phyloP scores from a whole-genome alignment of 2,113 vertebrate genomes.

The Microcebus ravelobensis region DNA sequence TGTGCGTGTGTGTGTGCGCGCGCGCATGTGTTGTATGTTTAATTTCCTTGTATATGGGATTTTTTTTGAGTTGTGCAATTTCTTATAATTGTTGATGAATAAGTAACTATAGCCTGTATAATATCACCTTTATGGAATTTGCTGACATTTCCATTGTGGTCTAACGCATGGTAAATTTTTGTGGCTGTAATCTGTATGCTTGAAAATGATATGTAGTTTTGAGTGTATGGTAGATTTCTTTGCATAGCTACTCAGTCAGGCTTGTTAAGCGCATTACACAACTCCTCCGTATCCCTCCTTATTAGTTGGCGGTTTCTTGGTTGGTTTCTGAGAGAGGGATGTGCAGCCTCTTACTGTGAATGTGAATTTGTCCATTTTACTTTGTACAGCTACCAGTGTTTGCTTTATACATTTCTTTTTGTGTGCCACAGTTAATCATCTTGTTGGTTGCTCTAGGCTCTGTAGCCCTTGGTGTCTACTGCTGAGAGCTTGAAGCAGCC shows the following conservation, averaged over 20 bases:
- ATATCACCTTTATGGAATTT: constrained; percentile 70
- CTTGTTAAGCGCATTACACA: not conserved
- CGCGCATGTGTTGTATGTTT: not conserved
- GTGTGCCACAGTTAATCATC: not conserved
- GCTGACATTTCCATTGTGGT: constrained; percentile 66
- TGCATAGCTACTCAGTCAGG: not conserved
- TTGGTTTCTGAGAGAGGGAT: not conserved
- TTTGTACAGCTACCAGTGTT: not conserved
- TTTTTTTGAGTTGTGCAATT: not conserved
- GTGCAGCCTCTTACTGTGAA: not conserved
- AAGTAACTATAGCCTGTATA: not conserved
- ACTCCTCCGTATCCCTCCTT: not conserved
- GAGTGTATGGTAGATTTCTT: not conserved
- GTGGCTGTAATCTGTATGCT: not conserved
- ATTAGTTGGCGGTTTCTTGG: not conserved
- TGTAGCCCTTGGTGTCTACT: not conserved
- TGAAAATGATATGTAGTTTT: constrained; percentile 17
- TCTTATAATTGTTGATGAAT: not conserved
- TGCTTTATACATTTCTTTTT: not conserved
- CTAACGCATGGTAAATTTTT: constrained; percentile 17
- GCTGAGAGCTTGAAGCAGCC: not conserved
- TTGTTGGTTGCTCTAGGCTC: not conserved
- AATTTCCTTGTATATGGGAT: not conserved
- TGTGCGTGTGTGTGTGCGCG: not conserved
- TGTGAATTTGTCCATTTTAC: not conserved